Percentiles rank a stretch among this genome's conserved stretches.
phyloP scores from a whole-genome alignment of 2,888 invertebrate genomes.

The Eilema griseolum region DNA sequence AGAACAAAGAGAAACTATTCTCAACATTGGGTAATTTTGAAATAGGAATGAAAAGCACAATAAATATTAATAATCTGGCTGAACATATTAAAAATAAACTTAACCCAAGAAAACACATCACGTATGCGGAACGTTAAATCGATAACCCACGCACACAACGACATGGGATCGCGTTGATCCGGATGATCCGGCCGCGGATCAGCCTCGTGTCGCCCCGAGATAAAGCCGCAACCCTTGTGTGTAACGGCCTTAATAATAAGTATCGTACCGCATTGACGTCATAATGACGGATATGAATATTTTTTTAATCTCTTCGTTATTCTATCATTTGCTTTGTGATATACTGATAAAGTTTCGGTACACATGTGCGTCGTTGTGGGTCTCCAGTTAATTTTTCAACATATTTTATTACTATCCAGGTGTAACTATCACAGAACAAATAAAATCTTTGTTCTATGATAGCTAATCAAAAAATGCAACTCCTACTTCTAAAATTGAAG shows the following conservation, averaged over 20 bases:
- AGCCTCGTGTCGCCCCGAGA: constrained; percentile 83
- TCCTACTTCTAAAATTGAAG: no score
- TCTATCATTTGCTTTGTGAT: constrained; percentile 8
- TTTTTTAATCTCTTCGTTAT: constrained; percentile 16
- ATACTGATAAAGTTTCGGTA: constrained; percentile 3
- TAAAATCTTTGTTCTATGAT: neutral
- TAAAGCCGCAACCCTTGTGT: constrained; percentile 74
- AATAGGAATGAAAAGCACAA: neutral
- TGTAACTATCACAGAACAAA: neutral
- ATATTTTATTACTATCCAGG: neutral
- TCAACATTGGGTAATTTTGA: neutral
- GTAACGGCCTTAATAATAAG: constrained; percentile 52
- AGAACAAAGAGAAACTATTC: neutral
- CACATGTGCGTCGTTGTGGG: neutral
- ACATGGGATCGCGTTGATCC: constrained; percentile 77
- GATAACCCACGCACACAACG: constrained; percentile 61
- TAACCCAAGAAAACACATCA: constrained; percentile 31
- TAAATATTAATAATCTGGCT: constrained; percentile 15
- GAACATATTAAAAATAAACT: constrained; percentile 8
- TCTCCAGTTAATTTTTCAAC: neutral
- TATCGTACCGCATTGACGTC: constrained; percentile 34
- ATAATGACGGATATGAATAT: constrained; percentile 34
- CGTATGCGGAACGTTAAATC: constrained; percentile 54
- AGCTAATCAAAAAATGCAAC: no score
- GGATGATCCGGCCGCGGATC: constrained; percentile 81